Evolutionary conservation across 2,797 vertebrate species (phyloP).

Genomic region (Myotis vivesi): DNA sequence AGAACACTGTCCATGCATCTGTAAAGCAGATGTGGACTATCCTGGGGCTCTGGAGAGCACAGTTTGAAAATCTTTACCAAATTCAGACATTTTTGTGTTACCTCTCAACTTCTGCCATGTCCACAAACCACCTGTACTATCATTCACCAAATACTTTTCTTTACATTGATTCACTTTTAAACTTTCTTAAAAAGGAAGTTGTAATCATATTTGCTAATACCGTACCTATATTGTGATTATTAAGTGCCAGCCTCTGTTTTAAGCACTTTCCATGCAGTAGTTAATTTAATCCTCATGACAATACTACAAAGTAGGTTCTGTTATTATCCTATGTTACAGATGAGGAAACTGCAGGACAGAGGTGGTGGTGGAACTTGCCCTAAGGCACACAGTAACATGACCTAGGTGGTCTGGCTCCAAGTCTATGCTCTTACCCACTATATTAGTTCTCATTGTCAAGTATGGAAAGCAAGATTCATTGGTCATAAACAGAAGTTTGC

Average conservation of each 20-base stretch:
- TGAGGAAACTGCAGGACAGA: not conserved
- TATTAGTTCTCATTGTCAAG: not conserved
- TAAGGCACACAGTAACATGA: not conserved
- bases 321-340: not conserved
- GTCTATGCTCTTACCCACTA: not conserved
- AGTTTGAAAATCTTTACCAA: constrained; percentile 4
- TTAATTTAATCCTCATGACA: not conserved
- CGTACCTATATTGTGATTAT: not conserved
- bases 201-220: not conserved
- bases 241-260: not conserved
- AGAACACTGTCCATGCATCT: not conserved
- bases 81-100: not conserved
- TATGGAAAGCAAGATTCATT: not conserved
- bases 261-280: not conserved
- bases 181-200: not conserved
- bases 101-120: not conserved
- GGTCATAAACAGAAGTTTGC: not conserved
- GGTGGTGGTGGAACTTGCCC: not conserved
- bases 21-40: not conserved
- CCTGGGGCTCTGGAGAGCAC: not conserved
- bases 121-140: not conserved
- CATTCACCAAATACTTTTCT: not conserved
- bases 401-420: not conserved
- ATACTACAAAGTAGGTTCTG: not conserved
- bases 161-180: not conserved